These are phyloP conservation scores for Aradus depressus DNA, from an alignment of 2,888 invertebrate species.

Conservation along the genomic window DNA sequence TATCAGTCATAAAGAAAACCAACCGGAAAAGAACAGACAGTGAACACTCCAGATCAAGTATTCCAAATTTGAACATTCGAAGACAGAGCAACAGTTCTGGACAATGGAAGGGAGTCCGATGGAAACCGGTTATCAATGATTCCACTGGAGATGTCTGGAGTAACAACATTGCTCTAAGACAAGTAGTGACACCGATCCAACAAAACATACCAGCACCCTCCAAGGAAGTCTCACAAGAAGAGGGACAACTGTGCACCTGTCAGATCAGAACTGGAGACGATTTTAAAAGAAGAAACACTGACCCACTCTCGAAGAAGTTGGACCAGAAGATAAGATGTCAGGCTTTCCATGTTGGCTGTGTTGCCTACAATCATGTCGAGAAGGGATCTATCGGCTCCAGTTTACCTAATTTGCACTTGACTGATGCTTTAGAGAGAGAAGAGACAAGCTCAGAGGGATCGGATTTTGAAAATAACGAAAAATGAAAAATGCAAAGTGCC, in stretches of 20 bases:
- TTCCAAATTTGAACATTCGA: slow-evolving; percentile 13
- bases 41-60: neutral
- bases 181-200: neutral
- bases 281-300: slow-evolving; percentile 7
- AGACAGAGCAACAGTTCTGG: slow-evolving; percentile 33
- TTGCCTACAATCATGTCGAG: neutral
- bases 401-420: slow-evolving; percentile 18
- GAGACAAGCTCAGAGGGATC: too few species aligned
- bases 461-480: too few species aligned
- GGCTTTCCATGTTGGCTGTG: slow-evolving; percentile 2
- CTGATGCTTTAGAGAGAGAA: neutral
- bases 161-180: slow-evolving; percentile 15
- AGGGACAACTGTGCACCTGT: neutral
- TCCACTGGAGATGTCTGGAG: slow-evolving; percentile 25
- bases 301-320: slow-evolving; percentile 1
- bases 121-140: slow-evolving; percentile 34
- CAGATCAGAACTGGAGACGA: neutral
- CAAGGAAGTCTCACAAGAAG: neutral
- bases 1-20: too few species aligned
- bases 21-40: slow-evolving; percentile 5
- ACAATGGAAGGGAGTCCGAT: slow-evolving; percentile 35
- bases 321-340: neutral
- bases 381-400: slow-evolving; percentile 10
- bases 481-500: too few species aligned
- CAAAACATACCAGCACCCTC: neutral